Conservation (phyloP, 1,140 invertebrate genomes). For the Drosophila grimshawi region DNA sequence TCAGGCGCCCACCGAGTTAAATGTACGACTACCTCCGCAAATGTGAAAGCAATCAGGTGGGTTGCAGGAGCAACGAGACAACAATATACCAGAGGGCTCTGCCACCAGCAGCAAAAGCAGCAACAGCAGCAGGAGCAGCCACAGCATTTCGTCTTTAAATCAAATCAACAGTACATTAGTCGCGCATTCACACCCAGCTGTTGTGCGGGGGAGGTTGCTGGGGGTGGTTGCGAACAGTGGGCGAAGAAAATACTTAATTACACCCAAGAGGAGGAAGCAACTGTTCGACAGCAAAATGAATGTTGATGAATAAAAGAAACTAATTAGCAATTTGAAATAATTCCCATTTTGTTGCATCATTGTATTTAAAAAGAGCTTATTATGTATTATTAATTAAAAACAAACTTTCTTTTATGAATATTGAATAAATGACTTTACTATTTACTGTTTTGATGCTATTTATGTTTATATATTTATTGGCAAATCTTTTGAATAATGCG, state of each 20-base stretch:
- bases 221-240: conserved; percentile 6
- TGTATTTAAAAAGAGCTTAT: too few species aligned
- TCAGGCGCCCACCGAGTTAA: conserved; percentile 3
- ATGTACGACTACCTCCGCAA: conserved; percentile 26
- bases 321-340: too few species aligned
- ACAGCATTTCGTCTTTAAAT: conserved; percentile 60
- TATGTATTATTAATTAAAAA: too few species aligned
- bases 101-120: not conserved
- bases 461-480: too few species aligned
- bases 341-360: too few species aligned
- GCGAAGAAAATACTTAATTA: conserved; percentile 3
- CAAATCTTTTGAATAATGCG: too few species aligned
- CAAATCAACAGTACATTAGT: conserved; percentile 72
- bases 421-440: too few species aligned
- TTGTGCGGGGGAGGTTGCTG: not conserved
- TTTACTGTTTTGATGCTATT: too few species aligned
- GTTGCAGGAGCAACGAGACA: conserved; percentile 39
- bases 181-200: conserved; percentile 16
- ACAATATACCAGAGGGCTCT: conserved; percentile 17
- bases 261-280: not conserved
- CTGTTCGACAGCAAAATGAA: too few species aligned
- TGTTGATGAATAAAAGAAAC: too few species aligned
- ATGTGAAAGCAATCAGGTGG: conserved; percentile 48
- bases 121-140: not conserved
- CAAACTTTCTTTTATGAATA: too few species aligned